phyloP scores from a whole-genome alignment of 2,888 invertebrate species.

The Lochmaea capreae region DNA sequence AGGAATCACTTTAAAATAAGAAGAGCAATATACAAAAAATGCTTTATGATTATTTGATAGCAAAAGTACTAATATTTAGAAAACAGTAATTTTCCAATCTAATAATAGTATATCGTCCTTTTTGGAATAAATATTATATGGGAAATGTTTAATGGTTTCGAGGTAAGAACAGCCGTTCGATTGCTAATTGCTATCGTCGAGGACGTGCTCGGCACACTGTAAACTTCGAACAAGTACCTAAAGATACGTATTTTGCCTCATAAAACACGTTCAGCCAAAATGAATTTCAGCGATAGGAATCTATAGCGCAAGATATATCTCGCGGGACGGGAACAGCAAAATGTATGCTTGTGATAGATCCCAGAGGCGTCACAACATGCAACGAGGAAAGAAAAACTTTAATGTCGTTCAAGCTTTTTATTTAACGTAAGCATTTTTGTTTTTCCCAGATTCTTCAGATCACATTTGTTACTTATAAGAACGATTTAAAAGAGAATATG shows the following conservation, averaged over 20 bases:
- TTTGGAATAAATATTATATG: too few relatives aligned
- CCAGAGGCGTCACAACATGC: slow-evolving; percentile 2
- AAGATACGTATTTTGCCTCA: slow-evolving; percentile 32
- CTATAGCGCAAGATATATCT: slow-evolving; percentile 32
- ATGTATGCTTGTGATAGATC: not conserved
- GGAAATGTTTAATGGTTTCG: not conserved
- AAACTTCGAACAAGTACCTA: slow-evolving; percentile 29
- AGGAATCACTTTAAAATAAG: not conserved
- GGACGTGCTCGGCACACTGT: slow-evolving; percentile 22
- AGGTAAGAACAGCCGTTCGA: slow-evolving; percentile 6
- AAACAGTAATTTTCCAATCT: too few relatives aligned
- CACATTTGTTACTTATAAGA: not conserved
- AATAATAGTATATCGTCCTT: too few relatives aligned
- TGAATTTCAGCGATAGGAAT: slow-evolving; percentile 33
- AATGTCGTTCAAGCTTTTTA: too few relatives aligned
- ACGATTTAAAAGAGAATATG: not conserved
- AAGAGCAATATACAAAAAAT: too few relatives aligned
- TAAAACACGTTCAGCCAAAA: slow-evolving; percentile 32
- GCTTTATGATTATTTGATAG: too few relatives aligned
- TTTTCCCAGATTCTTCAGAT: not conserved
- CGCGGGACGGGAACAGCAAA: slow-evolving; percentile 19
- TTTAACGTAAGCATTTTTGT: not conserved
- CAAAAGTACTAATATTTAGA: too few relatives aligned
- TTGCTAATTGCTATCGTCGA: slow-evolving; percentile 19
- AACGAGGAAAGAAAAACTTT: not conserved